Evolutionary conservation across 2,797 vertebrate genomes (phyloP), one percentile per base, ranked within the genome.

Genomic region (Etheostoma nigrum): DNA sequence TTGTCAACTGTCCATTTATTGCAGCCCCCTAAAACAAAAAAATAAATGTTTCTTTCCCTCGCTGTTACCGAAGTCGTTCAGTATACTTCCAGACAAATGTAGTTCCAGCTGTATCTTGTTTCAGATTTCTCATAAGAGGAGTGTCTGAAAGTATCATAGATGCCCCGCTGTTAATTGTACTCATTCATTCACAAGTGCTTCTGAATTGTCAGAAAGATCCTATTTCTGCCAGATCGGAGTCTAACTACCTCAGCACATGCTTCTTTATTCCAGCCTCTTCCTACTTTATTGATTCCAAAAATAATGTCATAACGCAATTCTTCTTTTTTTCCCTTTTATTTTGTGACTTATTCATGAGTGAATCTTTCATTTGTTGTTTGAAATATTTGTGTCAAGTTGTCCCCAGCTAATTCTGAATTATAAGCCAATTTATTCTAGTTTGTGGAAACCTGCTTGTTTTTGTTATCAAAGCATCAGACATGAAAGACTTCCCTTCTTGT

Each of bases 391-490:
- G 86, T 91, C 79, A 84, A 77, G 78, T 78, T 81, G 67, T 92
- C 86, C 84, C 86, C 68, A 78, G 80, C 74, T 75, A 72, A 27
- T 58, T 80, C 67, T 5, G 12, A 79, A 79, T 70, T 61, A 74
- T 67, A 59, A 86, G 84, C 63, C 82, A 84, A 82, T 82, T 88
- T 73, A 84, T 89, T 86, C 62, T 76, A 72, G 78, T 88, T 90
- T 63, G 76, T 85, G 78, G 36, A 85, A 90, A 92, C 90, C 86
- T 92, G 85, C 74, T 83, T 91, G 68, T 88, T 85, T 86, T 88
- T 81, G 69, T 90, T 90, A 85, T 93, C 92, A 92, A 90, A 92
- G 92, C 84, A 75, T 88, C 87, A 80, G 79, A 88, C 89, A 90
- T 94, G 88, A 94, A 94, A 94, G 90, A 78, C 72, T 88, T 76